Base-by-base conservation (phyloP, 2,797 vertebrate genomes). In the Capromys pilorides region DNA sequence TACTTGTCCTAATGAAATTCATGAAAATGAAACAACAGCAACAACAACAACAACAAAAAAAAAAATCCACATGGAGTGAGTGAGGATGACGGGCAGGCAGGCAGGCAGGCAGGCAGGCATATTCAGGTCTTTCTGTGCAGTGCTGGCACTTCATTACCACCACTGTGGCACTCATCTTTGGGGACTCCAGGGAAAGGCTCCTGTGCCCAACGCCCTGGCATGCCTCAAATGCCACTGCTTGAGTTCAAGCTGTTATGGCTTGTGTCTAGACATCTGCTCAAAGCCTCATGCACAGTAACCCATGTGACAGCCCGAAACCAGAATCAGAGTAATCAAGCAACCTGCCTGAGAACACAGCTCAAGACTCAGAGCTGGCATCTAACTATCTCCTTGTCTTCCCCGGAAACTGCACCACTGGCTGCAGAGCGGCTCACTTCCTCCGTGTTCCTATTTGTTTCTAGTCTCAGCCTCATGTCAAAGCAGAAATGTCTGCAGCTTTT, bases 91-190 rank as follows among this genome's bases (percentile, higher is more conserved):
- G 26, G 28, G 51, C 33, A 92, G 24, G 14, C 59, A 26, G 1
- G 57, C 79, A 61, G 41, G 16, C 5, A 61, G 22, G 51, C 33
- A 92, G 24, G 9, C 59, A 26, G 36, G 39, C 9, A 10, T 51
- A 71, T 66, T 51, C 75, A 66, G 11, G 36, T 51, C 41, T 78
- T 69, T 75, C 36, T 59, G 3, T 66, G 26, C 22, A 19, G n/a
- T n/a, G n/a, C n/a, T n/a, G n/a, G n/a, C n/a, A 96, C 88, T 96
- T 89, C 82, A 91, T 97, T 95, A 95, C 84, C 90, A 83, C 82
- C 86, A 73, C 57, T 91, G 61, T 62, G 36, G 59, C 36, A 49
- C 85, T 96, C 95, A 96, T 88, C 62, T 79, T 31, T 13, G 0
- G 71, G 87, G 33, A 7, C 51, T 22, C 14, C 11, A 7, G n/a